Evolutionary conservation across 2,113 vertebrate species (phyloP).

Genomic region (Ivindomyrus marchei): DNA sequence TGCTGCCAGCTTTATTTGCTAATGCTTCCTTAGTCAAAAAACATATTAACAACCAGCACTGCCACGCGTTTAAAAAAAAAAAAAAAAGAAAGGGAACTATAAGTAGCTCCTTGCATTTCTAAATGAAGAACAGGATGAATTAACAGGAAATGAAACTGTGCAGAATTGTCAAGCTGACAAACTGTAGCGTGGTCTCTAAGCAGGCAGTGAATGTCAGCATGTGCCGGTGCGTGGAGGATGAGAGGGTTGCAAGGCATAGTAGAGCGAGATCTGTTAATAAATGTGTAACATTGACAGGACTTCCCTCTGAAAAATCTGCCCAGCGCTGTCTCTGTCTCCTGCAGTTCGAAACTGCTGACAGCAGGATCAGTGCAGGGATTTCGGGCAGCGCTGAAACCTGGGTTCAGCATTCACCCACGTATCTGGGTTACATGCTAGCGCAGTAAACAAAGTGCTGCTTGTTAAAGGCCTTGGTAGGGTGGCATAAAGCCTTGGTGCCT

Average conservation of each 20-base stretch:
- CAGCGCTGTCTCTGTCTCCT: neutral
- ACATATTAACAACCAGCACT: neutral
- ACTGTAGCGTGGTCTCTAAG: neutral
- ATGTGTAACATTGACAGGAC: neutral
- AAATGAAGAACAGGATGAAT: conserved; percentile 5
- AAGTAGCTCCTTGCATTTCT: neutral
- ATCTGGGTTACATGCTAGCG: neutral
- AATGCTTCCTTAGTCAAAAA: neutral
- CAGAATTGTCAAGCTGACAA: neutral
- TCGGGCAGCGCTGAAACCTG: neutral
- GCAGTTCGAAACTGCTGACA: neutral
- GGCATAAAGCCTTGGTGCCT: neutral
- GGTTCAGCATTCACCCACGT: neutral
- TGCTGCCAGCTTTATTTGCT: neutral
- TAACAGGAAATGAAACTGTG: conserved; percentile 11
- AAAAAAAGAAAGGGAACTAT: neutral
- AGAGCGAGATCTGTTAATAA: neutral
- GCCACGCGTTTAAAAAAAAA: neutral
- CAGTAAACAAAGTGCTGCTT: conserved; percentile 2
- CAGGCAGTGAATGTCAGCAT: neutral
- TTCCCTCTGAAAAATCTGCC: neutral
- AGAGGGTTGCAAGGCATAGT: neutral
- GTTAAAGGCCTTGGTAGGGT: neutral
- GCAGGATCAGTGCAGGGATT: neutral
- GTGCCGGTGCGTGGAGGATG: neutral